phyloP scores from a whole-genome alignment of 2,113 vertebrate species.

The Syngnathus typhle region DNA sequence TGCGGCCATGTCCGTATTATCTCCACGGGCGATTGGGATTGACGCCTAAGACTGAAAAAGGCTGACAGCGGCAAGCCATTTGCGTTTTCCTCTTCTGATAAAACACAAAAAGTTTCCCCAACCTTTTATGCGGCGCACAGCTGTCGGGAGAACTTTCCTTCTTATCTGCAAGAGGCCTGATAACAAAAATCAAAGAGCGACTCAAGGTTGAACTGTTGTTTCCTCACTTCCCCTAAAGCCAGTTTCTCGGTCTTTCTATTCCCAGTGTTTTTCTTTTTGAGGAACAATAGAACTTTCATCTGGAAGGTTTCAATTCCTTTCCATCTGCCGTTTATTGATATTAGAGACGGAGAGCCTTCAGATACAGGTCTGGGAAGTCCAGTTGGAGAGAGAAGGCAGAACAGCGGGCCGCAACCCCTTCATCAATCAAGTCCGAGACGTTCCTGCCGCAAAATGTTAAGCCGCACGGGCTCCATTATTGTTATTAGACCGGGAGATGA shows the following conservation, averaged over 20 bases:
- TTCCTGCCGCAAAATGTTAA: conserved; percentile 41
- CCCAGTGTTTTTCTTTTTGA: conserved; percentile 11
- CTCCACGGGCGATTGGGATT: background rate
- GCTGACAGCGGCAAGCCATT: conserved; percentile 19
- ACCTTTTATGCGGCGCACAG: conserved; percentile 11
- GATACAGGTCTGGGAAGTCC: conserved; percentile 14
- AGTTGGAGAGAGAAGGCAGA: conserved; percentile 40
- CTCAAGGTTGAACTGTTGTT: conserved; percentile 37
- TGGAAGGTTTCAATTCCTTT: conserved; percentile 35
- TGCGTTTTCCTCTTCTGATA: conserved; percentile 17
- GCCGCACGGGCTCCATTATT: conserved; percentile 48
- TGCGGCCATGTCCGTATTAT: background rate
- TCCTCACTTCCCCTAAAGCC: conserved; percentile 4
- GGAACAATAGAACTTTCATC: conserved; percentile 1
- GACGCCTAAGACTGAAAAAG: conserved; percentile 8
- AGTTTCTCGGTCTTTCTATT: background rate
- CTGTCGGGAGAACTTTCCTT: conserved; percentile 23
- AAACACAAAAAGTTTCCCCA: conserved; percentile 18
- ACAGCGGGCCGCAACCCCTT: conserved; percentile 35
- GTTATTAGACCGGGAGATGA: conserved; percentile 50
- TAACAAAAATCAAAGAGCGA: conserved; percentile 42
- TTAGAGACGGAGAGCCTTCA: conserved; percentile 6
- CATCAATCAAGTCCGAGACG: conserved; percentile 50
- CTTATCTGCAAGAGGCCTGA: conserved; percentile 38
- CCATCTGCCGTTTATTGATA: conserved; percentile 19